A percentile compares a stretch with the other conserved stretches of the same genome.
phyloP scores from a whole-genome alignment of 1,140 invertebrate species.

The Calosoma granatense region DNA sequence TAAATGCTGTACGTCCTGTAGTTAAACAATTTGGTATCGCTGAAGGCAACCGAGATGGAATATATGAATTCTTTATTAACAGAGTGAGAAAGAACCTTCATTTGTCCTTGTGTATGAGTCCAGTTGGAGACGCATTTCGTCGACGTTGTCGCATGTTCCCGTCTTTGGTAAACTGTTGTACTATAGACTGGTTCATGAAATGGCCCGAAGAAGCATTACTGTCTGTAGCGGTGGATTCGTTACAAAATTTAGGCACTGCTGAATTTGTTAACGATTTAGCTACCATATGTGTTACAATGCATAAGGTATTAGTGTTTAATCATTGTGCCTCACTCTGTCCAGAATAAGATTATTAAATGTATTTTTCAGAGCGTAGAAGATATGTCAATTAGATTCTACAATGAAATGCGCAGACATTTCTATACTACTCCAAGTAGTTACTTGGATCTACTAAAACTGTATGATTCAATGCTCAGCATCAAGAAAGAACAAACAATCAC shows the following conservation, averaged over 20 bases:
- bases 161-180: conserved; percentile 85
- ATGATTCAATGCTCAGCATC: conserved; percentile 49
- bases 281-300: conserved; percentile 63
- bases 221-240: conserved; percentile 58
- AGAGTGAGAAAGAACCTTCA: conserved; percentile 71
- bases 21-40: conserved; percentile 61
- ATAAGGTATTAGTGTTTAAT: conserved; percentile 41
- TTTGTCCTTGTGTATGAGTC: conserved; percentile 82
- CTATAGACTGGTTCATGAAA: conserved; percentile 86
- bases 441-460: conserved; percentile 75
- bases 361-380: conserved; percentile 57
- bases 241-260: conserved; percentile 38
- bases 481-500: conserved; percentile 58
- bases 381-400: conserved; percentile 61
- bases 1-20: conserved; percentile 55
- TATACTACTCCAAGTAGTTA: conserved; percentile 87
- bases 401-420: conserved; percentile 73
- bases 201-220: conserved; percentile 83
- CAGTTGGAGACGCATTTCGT: conserved; percentile 73
- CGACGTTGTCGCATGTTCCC: conserved; percentile 76
- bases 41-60: conserved; percentile 58
- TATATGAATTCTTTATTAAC: conserved; percentile 75
- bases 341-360: conserved; percentile 14
- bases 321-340: conserved; percentile 10
- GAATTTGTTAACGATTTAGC: conserved; percentile 45